Percentiles rank a stretch among this genome's conserved stretches.
Conservation (phyloP, 2,797 vertebrate species). For the Rhynchonycteris naso region DNA sequence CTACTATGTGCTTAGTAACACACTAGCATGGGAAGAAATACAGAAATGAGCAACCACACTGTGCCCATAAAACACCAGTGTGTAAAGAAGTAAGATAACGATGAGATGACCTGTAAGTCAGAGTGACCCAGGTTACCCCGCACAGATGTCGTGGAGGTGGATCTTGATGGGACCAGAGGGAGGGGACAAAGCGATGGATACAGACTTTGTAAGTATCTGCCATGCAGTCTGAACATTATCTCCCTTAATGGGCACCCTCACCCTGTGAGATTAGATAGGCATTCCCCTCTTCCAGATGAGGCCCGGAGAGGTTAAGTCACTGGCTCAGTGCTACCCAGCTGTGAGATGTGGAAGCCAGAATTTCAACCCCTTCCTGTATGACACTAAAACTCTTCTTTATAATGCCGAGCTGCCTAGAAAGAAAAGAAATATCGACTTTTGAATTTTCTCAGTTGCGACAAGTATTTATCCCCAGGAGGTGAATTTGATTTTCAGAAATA, state of each 20-base stretch:
- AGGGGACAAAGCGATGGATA: neutral
- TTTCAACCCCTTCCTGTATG: neutral
- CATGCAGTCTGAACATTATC: neutral
- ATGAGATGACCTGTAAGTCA: neutral
- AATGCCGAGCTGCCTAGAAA: neutral
- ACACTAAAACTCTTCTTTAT: neutral
- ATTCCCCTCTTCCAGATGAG: neutral
- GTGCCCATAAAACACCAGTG: neutral
- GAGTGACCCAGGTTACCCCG: rapidly evolving
- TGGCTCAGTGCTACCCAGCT: neutral
- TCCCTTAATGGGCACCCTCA: neutral
- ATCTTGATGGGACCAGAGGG: neutral
- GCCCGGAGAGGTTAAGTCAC: neutral
- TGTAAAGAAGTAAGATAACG: neutral
- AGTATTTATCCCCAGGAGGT: slow-evolving; percentile 52
- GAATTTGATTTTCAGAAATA: slow-evolving; percentile 63
- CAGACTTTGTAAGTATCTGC: neutral
- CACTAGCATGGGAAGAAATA: neutral
- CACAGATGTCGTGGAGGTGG: neutral
- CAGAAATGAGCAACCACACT: neutral
- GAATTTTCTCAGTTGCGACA: slow-evolving; percentile 48
- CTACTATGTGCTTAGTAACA: neutral
- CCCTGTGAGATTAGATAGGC: neutral
- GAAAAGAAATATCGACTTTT: neutral
- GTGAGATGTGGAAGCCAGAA: neutral